phyloP scores from a whole-genome alignment of 1,140 invertebrate species.

The Zaprionus vittiger region DNA sequence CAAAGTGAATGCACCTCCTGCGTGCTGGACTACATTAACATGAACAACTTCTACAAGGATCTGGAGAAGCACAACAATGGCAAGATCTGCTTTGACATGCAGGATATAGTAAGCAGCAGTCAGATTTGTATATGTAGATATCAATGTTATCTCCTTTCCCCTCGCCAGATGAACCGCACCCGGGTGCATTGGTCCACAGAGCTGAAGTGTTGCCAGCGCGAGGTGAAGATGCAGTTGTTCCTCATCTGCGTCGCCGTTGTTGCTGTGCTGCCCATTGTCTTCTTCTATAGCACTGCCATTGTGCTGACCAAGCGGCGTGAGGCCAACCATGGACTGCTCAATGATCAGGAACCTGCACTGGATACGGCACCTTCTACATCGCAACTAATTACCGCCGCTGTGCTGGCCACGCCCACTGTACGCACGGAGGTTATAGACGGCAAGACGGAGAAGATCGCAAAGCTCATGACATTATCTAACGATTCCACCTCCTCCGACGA shows the following conservation, averaged over 20 bases:
- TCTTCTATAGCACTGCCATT: constrained; percentile 59
- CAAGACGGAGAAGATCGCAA: constrained; percentile 43
- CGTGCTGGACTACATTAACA: constrained; percentile 36
- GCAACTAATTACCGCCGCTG: constrained; percentile 55
- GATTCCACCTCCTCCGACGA: constrained; percentile 1
- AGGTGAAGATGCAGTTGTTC: constrained; percentile 54
- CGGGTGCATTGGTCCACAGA: constrained; percentile 69
- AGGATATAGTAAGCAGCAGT: constrained; percentile 59
- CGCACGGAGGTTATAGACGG: neutral
- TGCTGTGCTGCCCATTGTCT: constrained; percentile 51
- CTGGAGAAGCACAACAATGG: constrained; percentile 66
- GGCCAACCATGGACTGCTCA: constrained; percentile 62
- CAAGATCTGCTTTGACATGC: constrained; percentile 71
- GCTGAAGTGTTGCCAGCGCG: constrained; percentile 68
- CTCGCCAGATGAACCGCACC: constrained; percentile 73
- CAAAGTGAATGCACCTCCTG: constrained; percentile 43
- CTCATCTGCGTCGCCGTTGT: constrained; percentile 45
- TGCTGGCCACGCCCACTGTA: constrained; percentile 50
- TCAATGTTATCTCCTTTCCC: neutral
- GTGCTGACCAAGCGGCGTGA: constrained; percentile 68
- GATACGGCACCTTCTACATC: constrained; percentile 59
- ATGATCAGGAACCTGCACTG: constrained; percentile 54
- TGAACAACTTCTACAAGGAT: constrained; percentile 63
- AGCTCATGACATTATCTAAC: neutral
- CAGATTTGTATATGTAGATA: neutral